Evolutionary conservation across 1,140 invertebrate genomes (phyloP).

Genomic region (Penaeus vannamei): DNA sequence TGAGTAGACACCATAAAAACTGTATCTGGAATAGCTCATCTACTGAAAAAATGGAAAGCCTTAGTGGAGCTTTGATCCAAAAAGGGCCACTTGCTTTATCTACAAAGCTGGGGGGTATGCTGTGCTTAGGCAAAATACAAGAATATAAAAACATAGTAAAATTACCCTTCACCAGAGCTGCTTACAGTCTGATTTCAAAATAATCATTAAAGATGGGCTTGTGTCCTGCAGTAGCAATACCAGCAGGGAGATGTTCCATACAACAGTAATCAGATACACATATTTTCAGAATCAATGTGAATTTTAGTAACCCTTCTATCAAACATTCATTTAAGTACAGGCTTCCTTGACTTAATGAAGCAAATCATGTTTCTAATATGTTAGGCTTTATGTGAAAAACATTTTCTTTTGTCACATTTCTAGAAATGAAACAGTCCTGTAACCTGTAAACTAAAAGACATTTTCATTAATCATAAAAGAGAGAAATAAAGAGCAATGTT

Average conservation of each 20-base stretch:
- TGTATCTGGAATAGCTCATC: constrained; percentile 3
- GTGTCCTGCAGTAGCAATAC: not conserved
- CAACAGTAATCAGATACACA: constrained; percentile 22
- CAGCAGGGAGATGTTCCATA: constrained; percentile 13
- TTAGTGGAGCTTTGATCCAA: constrained; percentile 13
- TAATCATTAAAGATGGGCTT: constrained; percentile 11
- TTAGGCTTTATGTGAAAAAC: too few species aligned
- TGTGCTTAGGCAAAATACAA: constrained; percentile 20
- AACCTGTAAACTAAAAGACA: too few species aligned
- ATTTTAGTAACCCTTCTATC: too few species aligned
- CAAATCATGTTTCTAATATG: too few species aligned
- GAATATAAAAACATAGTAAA: constrained; percentile 25
- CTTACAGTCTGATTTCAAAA: constrained; percentile 53
- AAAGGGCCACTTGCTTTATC: constrained; percentile 23
- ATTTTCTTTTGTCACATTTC: too few species aligned
- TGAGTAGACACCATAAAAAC: constrained; percentile 1
- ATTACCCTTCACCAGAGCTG: constrained; percentile 31
- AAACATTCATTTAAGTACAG: not conserved
- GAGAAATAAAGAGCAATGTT: too few species aligned
- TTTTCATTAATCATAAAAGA: too few species aligned
- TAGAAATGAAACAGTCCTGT: too few species aligned
- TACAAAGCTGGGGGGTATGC: constrained; percentile 39
- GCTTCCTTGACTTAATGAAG: not conserved
- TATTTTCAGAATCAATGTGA: constrained; percentile 24
- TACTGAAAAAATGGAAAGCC: constrained; percentile 24